Evolutionary conservation across 1,140 invertebrate genomes (phyloP).

Genomic region (Oryzaephilus surinamensis): DNA sequence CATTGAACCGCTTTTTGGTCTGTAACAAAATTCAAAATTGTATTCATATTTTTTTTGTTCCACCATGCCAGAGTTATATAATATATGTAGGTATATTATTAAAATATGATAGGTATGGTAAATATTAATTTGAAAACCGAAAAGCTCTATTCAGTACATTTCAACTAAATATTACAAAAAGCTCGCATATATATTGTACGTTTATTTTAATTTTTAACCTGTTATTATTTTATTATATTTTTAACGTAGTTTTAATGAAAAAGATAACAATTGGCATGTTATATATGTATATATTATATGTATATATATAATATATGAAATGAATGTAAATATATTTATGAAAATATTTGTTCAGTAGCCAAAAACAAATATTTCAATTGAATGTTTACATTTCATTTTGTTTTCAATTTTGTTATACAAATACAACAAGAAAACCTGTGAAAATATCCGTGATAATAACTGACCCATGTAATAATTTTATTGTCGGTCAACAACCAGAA

Average conservation of each 20-base stretch:
- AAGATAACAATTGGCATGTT: not conserved
- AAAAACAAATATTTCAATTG: conserved; percentile 16
- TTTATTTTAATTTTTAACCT: too few relatives aligned
- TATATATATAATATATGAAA: too few relatives aligned
- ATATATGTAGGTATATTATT: not conserved
- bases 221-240: too few relatives aligned
- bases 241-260: not conserved
- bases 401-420: conserved; percentile 21
- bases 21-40: conserved; percentile 32
- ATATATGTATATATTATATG: too few relatives aligned
- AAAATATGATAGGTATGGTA: not conserved
- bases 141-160: not conserved
- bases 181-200: not conserved
- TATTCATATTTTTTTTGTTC: not conserved
- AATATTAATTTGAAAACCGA: not conserved
- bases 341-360: too few relatives aligned
- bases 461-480: conserved; percentile 10
- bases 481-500: too few relatives aligned
- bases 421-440: conserved; percentile 13
- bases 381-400: conserved; percentile 19
- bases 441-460: conserved; percentile 6
- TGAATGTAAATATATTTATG: too few relatives aligned
- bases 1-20: conserved; percentile 95
- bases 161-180: too few relatives aligned
- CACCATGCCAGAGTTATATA: too few relatives aligned